phyloP scores from a whole-genome alignment of 2,113 vertebrate species.

The Elaphurus davidianus region DNA sequence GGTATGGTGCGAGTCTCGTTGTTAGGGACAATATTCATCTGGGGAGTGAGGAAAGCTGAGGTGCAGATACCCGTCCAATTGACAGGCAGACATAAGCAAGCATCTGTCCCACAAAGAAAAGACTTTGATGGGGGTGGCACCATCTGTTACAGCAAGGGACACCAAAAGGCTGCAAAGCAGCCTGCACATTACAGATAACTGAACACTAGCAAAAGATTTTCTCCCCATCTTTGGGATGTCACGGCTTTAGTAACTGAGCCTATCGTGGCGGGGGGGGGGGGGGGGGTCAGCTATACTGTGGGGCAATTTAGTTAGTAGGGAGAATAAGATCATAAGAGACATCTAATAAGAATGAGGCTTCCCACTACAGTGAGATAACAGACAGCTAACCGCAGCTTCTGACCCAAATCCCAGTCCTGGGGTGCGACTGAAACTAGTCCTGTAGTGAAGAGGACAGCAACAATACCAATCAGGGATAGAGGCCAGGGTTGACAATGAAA shows the following conservation, averaged over 20 bases:
- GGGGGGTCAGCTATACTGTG: not conserved
- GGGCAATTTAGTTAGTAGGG: not conserved
- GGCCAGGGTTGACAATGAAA: not conserved
- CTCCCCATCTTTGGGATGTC: not conserved
- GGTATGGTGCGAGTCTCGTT: not conserved
- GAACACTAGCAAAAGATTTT: not conserved
- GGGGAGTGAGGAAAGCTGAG: not conserved
- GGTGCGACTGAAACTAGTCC: not conserved
- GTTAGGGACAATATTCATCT: not conserved
- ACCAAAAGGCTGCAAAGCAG: not conserved
- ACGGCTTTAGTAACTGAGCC: not conserved
- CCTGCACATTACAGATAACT: not conserved
- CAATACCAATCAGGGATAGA: not conserved
- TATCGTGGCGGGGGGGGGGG: rapidly evolving
- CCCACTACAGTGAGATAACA: not conserved
- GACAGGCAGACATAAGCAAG: not conserved
- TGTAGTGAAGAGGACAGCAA: not conserved
- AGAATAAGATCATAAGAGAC: not conserved
- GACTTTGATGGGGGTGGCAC: not conserved
- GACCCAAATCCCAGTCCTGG: not conserved
- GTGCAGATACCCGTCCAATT: not conserved
- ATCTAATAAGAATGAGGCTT: not conserved
- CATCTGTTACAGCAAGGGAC: not conserved
- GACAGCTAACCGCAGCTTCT: not conserved
- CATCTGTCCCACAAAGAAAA: not conserved